Base-by-base conservation (phyloP, 2,888 invertebrate species). In the Torymus texanus region DNA sequence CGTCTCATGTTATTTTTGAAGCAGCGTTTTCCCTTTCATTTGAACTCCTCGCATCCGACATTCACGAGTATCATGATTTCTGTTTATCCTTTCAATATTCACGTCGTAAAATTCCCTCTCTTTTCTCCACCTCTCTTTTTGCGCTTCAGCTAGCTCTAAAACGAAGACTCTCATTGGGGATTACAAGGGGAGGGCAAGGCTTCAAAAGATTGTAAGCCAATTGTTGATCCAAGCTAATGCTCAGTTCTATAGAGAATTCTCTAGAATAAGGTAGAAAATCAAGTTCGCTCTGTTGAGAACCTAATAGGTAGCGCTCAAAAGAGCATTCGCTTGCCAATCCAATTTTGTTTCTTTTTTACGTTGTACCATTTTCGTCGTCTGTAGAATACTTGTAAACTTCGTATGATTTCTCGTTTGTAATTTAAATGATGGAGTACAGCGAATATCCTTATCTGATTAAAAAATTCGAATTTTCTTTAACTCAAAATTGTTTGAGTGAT, bases 51-150 rank as follows among this genome's bases (percentile, higher is more conserved):
- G 21, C 66, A 16, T 53, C 12, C 14, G 8, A 55, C 51, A 72
- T 16, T 41, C 41, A 41, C 41, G 8, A 65, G 65, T 50, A 74
- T 13, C 18, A 21, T 50, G 55, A 73, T 74, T 74, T 74, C 56
- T 29, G 18, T 73, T 63, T 73, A 63, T 63, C 16, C 63, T 55
- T 63, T 73, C 63, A 55, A 63, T 73, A 41, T 56, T 56, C 59
- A n/a, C 61, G 11, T 24, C 16, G 55, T 62, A 24, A 72, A 71
- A 51, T 62, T 41, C 51, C 11, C 53, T 53, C 62, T 62, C 53
- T 29, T 29, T 29, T 29, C 29, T 29, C 29, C 5, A 2, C 3
- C 29, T 29, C 29, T 29, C 41, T 41, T 41, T 41, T 8, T 41
- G 41, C 41, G 56, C 24, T 18, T 62, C 24, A 24, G n/a, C 21